phyloP scores from a whole-genome alignment of 2,113 vertebrate genomes.

The Perognathus longimembris region DNA sequence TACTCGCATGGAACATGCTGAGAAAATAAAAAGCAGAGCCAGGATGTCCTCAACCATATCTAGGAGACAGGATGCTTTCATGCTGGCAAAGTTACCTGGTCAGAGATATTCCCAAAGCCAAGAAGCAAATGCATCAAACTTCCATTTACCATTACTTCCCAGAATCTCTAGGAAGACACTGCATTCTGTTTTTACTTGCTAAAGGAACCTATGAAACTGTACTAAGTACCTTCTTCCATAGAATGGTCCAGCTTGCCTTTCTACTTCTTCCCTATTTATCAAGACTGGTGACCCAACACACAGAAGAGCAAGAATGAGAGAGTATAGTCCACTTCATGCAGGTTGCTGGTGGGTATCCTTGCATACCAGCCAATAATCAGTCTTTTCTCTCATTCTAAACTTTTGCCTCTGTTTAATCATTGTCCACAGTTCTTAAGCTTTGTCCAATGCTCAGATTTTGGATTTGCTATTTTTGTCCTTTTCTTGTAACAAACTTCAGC shows the following conservation, averaged over 20 bases:
- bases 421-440: background rate
- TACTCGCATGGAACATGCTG: background rate
- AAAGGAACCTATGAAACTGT: background rate
- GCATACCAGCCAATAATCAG: background rate
- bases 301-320: background rate
- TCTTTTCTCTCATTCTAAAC: slow-evolving; percentile 10
- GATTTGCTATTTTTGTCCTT: background rate
- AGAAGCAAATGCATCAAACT: background rate
- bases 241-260: background rate
- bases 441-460: background rate
- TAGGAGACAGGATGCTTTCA: background rate
- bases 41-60: background rate
- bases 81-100: background rate
- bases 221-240: background rate
- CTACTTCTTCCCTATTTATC: background rate
- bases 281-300: background rate
- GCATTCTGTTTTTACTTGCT: background rate
- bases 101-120: background rate
- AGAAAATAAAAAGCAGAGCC: background rate
- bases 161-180: background rate
- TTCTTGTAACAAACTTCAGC: background rate
- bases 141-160: background rate
- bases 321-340: background rate
- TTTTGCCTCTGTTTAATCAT: background rate
- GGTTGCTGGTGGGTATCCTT: background rate